Conservation (phyloP, 2,113 vertebrate genomes). For the Hoplias malabaricus region DNA sequence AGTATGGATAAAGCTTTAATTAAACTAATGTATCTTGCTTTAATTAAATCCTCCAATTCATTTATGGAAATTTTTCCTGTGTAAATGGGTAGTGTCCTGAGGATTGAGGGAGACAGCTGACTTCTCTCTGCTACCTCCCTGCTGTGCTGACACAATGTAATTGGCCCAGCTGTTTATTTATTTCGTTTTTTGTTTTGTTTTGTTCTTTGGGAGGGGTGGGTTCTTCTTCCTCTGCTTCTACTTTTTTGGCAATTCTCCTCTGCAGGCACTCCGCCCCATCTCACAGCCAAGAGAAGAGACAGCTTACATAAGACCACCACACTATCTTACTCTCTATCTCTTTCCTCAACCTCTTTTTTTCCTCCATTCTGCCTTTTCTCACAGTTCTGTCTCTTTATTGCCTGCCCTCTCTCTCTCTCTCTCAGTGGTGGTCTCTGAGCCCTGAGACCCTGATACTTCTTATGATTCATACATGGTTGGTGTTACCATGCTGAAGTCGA, state of each 20-base stretch:
- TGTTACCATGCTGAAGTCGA: too few species aligned
- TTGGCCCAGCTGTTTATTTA: background rate
- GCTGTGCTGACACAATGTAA: background rate
- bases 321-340: background rate
- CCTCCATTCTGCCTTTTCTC: background rate
- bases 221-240: too few species aligned
- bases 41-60: background rate
- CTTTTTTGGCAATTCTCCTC: too few species aligned
- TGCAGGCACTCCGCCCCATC: background rate
- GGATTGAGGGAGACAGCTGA: background rate
- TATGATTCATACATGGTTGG: background rate
- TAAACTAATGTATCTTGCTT: background rate
- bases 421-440: background rate
- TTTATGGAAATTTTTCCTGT: background rate
- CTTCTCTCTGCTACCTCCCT: background rate
- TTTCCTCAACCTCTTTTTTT: background rate
- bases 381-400: background rate
- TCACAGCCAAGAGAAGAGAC: background rate
- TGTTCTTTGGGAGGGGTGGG: too few species aligned
- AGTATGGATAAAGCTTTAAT: background rate
- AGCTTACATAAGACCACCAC: constrained; percentile 3
- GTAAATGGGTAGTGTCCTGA: background rate
- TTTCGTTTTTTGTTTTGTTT: background rate
- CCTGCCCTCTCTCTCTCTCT: background rate
- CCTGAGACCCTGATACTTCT: background rate